Evolutionary conservation across 1,140 invertebrate genomes (phyloP), one percentile per base, ranked within the genome.

Genomic region (Zaprionus gabonicus): DNA sequence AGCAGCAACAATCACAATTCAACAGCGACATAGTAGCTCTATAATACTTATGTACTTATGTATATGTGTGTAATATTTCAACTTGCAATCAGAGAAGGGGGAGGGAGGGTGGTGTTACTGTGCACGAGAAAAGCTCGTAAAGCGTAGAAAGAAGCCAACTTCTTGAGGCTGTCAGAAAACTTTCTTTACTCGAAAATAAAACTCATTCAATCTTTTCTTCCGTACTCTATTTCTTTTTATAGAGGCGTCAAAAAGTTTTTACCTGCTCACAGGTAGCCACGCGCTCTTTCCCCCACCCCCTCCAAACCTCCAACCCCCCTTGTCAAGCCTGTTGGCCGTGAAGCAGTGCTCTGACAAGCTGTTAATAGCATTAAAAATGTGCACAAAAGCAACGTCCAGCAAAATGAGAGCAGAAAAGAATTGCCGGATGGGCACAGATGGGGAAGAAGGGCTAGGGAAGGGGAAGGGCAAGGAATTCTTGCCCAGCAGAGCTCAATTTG

Each of bases 341-440:
- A 59, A 34, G 76, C 20, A 25, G 67, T 36, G 12, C 80, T 71
- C 76, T 76, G 81, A 74, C 62, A 71, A 81, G 82, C 78, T 78
- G 81, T 78, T 81, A 84, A 84, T 85, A 76, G 78, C 78, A 78
- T 75, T 84, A 78, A 84, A 84, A 84, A 84, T 34, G 36, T 62
- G 55, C 69, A 67, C 74, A 72, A 66, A 66, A 62, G 62, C 68
- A 55, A 62, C n/a, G 68, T 55, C 55, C 65, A 55, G 53, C 20
- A 34, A 53, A 53, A 55, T 38, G 53, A 28, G 62, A 25, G n/a
- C 23, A 51, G n/a, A 12, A 20, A 51, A 13, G 46, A 25, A 13
- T 27, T 7, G n/a, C 44, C 28, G 5, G 3, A 41, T 38, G 38
- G 15, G 15, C 13, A 6, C 1, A n/a, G 38, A n/a, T 28, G 28